A percentile compares a stretch with the other conserved stretches of the same genome.
Conservation (phyloP, 2,888 invertebrate genomes). For the Hedychridium roseum region DNA sequence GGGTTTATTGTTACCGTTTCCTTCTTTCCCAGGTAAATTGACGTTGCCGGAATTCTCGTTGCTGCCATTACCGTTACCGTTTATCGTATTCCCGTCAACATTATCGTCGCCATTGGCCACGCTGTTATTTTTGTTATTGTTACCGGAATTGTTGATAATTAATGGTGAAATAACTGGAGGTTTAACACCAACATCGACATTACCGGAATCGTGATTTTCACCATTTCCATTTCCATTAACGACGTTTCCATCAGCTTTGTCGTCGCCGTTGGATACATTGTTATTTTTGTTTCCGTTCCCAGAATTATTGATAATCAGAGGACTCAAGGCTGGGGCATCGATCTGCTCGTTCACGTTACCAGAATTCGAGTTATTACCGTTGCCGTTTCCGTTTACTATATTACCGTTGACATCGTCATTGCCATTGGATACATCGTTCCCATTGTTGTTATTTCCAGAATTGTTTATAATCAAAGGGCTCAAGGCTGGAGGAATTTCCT, state of each 20-base stretch:
- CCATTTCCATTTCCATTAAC: conserved; percentile 20
- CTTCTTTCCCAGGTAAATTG: not conserved
- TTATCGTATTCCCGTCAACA: conserved; percentile 9
- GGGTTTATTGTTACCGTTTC: not conserved
- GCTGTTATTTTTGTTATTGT: conserved; percentile 6
- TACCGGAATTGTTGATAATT: conserved; percentile 14
- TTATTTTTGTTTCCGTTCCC: conserved; percentile 6
- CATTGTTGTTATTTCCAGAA: conserved; percentile 2
- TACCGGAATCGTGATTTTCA: conserved; percentile 6
- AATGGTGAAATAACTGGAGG: not conserved
- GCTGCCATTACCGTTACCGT: conserved; percentile 10
- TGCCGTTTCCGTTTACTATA: conserved; percentile 9
- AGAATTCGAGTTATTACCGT: conserved; percentile 7
- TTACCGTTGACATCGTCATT: conserved; percentile 18
- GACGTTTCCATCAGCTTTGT: conserved; percentile 8
- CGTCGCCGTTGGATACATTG: conserved; percentile 13
- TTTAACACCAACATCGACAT: not conserved
- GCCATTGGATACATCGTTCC: conserved; percentile 13
- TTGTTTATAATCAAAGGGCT: conserved; percentile 6
- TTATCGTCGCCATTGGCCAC: conserved; percentile 9
- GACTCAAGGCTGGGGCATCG: not conserved
- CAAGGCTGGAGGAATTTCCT: not conserved
- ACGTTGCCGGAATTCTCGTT: conserved; percentile 3
- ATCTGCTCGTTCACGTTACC: conserved; percentile 3
- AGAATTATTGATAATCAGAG: conserved; percentile 7